Evolutionary conservation across 1,140 invertebrate genomes (phyloP).

Genomic region (Drosophila suzukii): DNA sequence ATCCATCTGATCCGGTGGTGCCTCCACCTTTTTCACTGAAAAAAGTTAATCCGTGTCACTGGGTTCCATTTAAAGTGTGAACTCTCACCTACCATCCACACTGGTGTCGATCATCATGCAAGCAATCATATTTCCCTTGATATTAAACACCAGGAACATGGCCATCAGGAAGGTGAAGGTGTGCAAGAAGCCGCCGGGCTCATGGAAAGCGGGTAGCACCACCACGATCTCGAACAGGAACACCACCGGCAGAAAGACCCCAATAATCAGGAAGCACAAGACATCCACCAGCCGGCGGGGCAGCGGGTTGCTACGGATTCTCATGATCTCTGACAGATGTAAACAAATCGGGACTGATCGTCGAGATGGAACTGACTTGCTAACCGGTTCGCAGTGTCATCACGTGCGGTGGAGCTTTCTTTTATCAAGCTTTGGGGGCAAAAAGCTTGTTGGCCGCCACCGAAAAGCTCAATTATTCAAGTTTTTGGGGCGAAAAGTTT

Average conservation of each 20-base stretch:
- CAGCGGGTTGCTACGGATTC: slow-evolving; percentile 66
- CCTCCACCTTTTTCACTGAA: slow-evolving; percentile 22
- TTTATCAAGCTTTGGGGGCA: slow-evolving; percentile 39
- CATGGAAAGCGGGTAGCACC: slow-evolving; percentile 88
- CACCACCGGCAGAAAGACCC: slow-evolving; percentile 68
- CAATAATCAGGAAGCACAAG: slow-evolving; percentile 65
- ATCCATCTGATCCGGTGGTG: slow-evolving; percentile 2
- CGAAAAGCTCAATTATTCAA: slow-evolving; percentile 11
- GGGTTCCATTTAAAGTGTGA: background rate
- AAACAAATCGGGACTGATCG: slow-evolving; percentile 32
- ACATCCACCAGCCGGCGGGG: slow-evolving; percentile 68
- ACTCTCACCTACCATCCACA: slow-evolving; percentile 48
- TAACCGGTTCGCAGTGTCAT: slow-evolving; percentile 33
- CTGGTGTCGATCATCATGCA: slow-evolving; percentile 77
- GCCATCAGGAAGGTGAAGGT: slow-evolving; percentile 86
- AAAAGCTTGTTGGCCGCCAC: background rate
- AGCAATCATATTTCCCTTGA: slow-evolving; percentile 85
- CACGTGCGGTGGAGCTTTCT: slow-evolving; percentile 59
- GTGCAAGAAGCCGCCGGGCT: slow-evolving; percentile 73
- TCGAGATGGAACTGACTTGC: slow-evolving; percentile 1
- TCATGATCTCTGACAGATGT: slow-evolving; percentile 26
- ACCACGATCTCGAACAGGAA: slow-evolving; percentile 87
- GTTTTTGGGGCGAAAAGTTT: slow-evolving; percentile 19
- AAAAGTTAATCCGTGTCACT: too few relatives aligned
- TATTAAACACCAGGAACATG: slow-evolving; percentile 86